These are phyloP conservation scores for Spisula solida DNA, from an alignment of 2,888 invertebrate species.

Conservation along the genomic window DNA sequence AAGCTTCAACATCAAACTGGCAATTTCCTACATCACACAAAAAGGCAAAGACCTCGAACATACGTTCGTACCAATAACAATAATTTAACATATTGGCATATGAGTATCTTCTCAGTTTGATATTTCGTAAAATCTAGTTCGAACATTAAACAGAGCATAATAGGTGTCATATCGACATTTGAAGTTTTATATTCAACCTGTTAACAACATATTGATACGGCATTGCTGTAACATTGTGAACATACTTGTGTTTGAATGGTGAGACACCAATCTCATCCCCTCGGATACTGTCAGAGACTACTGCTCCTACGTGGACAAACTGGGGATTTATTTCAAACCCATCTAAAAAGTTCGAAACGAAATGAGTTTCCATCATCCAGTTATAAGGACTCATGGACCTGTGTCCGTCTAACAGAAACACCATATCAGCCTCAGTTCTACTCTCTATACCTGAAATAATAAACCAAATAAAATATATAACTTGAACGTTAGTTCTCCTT, in stretches of 20 bases:
- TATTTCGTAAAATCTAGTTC: no score
- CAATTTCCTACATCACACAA: no score
- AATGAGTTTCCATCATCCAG: conserved; percentile 79
- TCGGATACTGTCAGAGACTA: conserved; percentile 77
- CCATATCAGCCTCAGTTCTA: conserved; percentile 76
- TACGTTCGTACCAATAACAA: no score
- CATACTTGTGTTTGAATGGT: conserved; percentile 65
- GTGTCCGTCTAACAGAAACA: conserved; percentile 79
- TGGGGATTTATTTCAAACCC: conserved; percentile 69
- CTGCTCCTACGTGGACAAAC: conserved; percentile 72
- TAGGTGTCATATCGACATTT: no score
- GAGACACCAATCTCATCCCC: conserved; percentile 66
- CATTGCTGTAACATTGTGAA: no score
- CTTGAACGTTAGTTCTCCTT: background rate
- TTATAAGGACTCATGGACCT: conserved; percentile 73
- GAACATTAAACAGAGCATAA: background rate
- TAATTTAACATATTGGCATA: no score
- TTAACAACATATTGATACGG: no score
- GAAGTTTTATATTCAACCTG: background rate
- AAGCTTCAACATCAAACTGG: background rate
- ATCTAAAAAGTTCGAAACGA: conserved; percentile 80
- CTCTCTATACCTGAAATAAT: conserved; percentile 60
- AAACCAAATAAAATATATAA: background rate
- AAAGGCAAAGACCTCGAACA: no score
- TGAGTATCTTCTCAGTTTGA: no score